Conservation (phyloP, 2,888 invertebrate genomes). For the Nephrotoma guestfalica region DNA sequence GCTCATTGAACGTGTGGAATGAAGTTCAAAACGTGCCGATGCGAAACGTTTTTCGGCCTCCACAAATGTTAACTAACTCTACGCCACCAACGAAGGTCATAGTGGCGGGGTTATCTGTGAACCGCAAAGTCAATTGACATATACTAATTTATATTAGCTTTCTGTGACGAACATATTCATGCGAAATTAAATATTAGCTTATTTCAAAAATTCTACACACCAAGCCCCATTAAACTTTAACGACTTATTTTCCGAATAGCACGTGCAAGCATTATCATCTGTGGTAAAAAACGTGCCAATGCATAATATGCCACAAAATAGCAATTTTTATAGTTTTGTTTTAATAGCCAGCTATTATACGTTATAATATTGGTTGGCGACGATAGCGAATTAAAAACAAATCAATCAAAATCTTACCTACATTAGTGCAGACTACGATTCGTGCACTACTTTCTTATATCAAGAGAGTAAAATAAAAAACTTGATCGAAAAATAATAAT, state of each 20-base stretch:
- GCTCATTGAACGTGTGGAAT: too few relatives aligned
- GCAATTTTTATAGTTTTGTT: neutral
- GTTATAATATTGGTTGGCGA: neutral
- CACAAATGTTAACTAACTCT: too few relatives aligned
- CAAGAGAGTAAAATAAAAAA: neutral
- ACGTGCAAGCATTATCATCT: neutral
- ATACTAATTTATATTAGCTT: too few relatives aligned
- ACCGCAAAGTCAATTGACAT: too few relatives aligned
- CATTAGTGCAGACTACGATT: neutral
- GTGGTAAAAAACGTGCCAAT: neutral
- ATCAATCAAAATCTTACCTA: neutral
- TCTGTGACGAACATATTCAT: too few relatives aligned
- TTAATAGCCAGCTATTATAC: neutral
- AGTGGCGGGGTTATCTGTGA: too few relatives aligned
- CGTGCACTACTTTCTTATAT: neutral
- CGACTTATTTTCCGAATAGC: neutral
- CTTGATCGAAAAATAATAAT: neutral
- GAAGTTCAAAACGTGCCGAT: too few relatives aligned
- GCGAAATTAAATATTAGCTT: too few relatives aligned
- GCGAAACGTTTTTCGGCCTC: too few relatives aligned
- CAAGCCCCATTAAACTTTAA: neutral
- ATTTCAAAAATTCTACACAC: too few relatives aligned
- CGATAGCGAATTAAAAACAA: neutral
- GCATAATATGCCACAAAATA: neutral
- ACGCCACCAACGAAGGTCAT: too few relatives aligned